Evolutionary conservation across 2,888 invertebrate species (phyloP).

Genomic region (Linnaemya vulpina): DNA sequence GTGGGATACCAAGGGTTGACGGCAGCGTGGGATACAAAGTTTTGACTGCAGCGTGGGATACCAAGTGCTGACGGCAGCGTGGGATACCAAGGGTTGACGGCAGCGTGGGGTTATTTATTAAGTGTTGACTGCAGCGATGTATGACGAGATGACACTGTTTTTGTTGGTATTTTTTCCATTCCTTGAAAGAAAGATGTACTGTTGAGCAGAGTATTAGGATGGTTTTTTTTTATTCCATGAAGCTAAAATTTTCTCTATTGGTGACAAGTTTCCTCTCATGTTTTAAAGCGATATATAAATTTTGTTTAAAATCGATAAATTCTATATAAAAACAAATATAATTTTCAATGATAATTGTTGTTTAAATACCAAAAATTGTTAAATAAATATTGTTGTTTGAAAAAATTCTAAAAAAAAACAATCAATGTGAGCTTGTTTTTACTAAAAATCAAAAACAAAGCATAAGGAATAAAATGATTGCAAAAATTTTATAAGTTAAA

Average conservation of each 20-base stretch:
- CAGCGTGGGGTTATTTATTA: constrained; percentile 59
- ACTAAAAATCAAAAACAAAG: constrained; percentile 6
- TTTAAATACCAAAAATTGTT: constrained; percentile 44
- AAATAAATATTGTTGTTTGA: constrained; percentile 60
- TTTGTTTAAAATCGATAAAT: constrained; percentile 45
- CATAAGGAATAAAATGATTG: constrained; percentile 22
- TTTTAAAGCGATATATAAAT: constrained; percentile 33
- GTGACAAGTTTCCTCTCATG: background rate
- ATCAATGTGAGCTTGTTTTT: constrained; percentile 29
- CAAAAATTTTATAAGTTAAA: constrained; percentile 8
- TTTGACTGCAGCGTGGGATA: constrained; percentile 69
- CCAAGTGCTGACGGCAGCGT: constrained; percentile 63
- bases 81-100: constrained; percentile 68
- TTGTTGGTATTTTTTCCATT: constrained; percentile 51
- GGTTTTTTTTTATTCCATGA: constrained; percentile 57
- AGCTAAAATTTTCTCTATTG: background rate
- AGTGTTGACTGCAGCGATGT: constrained; percentile 72
- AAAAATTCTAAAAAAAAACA: constrained; percentile 48
- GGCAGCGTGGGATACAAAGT: constrained; percentile 74
- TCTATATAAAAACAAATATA: background rate
- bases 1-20: constrained; percentile 74
- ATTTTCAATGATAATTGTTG: constrained; percentile 33
- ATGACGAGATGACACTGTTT: too few relatives aligned
- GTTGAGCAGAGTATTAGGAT: constrained; percentile 34
- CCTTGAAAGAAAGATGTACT: background rate